Base-by-base conservation (phyloP, 2,888 invertebrate species). In the Harpalus rubripes region DNA sequence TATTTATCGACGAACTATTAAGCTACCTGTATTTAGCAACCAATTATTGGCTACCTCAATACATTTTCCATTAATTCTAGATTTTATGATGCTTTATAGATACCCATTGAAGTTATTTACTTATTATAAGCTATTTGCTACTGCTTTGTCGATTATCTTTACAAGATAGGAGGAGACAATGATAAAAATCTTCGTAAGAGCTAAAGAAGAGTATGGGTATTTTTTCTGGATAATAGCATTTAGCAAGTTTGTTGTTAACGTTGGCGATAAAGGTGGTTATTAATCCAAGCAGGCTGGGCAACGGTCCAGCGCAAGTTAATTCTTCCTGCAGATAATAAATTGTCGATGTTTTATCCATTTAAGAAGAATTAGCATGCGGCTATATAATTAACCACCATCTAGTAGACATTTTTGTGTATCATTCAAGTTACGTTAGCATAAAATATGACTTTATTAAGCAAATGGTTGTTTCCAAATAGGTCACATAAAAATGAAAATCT, bases 381-480 rank as follows among this genome's bases (percentile, higher is more conserved):
- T 68, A 56, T 76, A 59, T 84, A 84, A 84, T 84, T 84, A 84
- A 52, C 44, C 52, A 84, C 74, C 84, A 63, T 84, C 74, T 74
- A 80, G 41, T 41, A 2, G 61, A 61, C 41, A 61, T 83, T 74
- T 83, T 78, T 84, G 32, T 63, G 56, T 78, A 78, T 56, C 78
- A 63, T 61, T 76, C 39, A 59, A 3, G 59, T 83, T 18, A 52
- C 59, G 83, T 76, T 74, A 65, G 78, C 63, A 84, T 84, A 74
- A 84, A 84, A 78, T 84, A 84, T 84, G 59, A 78, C 84, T 78
- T 84, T 84, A 84, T 84, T 84, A 84, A 84, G 78, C 84, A 84
- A 84, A 84, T 84, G 76, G 59, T 74, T 32, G 74, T 78, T 65
- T 61, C 84, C 84, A 84, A 84, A 84, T 84, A 84, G 22, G 83